Evolutionary conservation across 2,113 vertebrate species (phyloP).

Genomic region (Silurus glanis): DNA sequence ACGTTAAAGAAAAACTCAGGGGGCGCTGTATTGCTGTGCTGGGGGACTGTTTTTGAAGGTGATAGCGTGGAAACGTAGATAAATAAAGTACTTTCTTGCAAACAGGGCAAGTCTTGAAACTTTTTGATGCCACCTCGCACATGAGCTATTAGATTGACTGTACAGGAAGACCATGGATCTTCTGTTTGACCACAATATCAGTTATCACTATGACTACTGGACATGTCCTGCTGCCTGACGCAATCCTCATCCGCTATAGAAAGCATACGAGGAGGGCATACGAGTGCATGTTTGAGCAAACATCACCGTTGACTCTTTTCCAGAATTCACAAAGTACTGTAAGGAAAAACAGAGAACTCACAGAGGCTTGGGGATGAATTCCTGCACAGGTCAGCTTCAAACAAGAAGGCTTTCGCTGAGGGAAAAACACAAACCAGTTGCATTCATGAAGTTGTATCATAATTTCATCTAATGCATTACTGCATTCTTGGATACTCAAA

Average conservation of each 20-base stretch:
- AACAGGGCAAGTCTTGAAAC: too few relatives aligned
- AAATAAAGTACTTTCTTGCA: too few relatives aligned
- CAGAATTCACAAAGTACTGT: slow-evolving; percentile 61
- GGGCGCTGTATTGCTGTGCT: too few relatives aligned
- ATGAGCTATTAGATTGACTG: background rate
- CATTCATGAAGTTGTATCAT: slow-evolving; percentile 15
- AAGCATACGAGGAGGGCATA: slow-evolving; percentile 65
- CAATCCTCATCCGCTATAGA: slow-evolving; percentile 60
- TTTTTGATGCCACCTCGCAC: too few relatives aligned
- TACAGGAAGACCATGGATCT: too few relatives aligned
- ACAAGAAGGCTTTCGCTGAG: slow-evolving; percentile 27
- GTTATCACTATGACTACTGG: slow-evolving; percentile 58
- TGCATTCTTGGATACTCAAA: slow-evolving; percentile 32
- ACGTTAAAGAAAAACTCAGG: too few relatives aligned
- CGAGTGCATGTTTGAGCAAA: slow-evolving; percentile 63
- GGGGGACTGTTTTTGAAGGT: too few relatives aligned
- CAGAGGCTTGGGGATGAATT: slow-evolving; percentile 43
- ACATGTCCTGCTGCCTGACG: slow-evolving; percentile 61
- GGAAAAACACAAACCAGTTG: slow-evolving; percentile 12
- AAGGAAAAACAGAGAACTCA: slow-evolving; percentile 42
- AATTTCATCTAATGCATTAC: slow-evolving; percentile 33
- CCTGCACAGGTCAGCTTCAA: slow-evolving; percentile 29
- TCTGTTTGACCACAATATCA: slow-evolving; percentile 31
- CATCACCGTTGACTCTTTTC: slow-evolving; percentile 26
- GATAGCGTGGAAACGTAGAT: too few relatives aligned